phyloP scores from a whole-genome alignment of 2,888 invertebrate genomes.

The Idaea biselata region DNA sequence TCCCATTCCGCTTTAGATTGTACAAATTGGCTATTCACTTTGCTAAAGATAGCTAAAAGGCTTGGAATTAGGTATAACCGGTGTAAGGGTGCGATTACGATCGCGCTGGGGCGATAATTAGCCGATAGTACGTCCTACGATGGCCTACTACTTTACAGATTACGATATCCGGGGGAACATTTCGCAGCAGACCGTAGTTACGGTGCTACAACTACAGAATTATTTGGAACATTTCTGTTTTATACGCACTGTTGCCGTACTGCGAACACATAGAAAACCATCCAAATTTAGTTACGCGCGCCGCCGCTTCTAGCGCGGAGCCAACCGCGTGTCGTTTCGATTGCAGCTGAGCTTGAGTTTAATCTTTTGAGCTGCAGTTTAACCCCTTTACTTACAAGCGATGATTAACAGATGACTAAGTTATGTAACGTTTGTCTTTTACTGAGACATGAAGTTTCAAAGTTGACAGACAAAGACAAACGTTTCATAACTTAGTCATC shows the following conservation, averaged over 20 bases:
- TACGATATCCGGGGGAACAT: not conserved
- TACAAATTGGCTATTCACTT: conserved; percentile 4
- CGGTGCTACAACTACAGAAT: not conserved
- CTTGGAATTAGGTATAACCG: conserved; percentile 2
- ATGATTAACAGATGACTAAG: too few species aligned
- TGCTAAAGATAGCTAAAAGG: not conserved
- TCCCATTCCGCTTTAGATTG: not conserved
- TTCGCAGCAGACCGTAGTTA: not conserved
- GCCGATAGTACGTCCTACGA: not conserved
- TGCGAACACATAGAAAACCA: too few species aligned
- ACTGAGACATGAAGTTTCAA: too few species aligned
- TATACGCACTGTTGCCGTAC: not conserved
- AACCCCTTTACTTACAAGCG: too few species aligned
- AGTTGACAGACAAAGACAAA: too few species aligned
- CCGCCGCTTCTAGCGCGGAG: too few species aligned
- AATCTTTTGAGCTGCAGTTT: too few species aligned
- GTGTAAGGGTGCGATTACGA: not conserved
- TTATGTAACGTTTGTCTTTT: too few species aligned
- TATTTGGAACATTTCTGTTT: not conserved
- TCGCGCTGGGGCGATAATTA: not conserved
- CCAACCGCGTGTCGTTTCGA: too few species aligned
- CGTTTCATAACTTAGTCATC: too few species aligned
- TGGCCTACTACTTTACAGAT: not conserved
- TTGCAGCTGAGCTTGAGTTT: too few species aligned
- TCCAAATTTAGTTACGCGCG: too few species aligned